Evolutionary conservation across 2,888 invertebrate genomes (phyloP), one percentile per base, ranked within the genome.

Genomic region (Drosophila atripex): DNA sequence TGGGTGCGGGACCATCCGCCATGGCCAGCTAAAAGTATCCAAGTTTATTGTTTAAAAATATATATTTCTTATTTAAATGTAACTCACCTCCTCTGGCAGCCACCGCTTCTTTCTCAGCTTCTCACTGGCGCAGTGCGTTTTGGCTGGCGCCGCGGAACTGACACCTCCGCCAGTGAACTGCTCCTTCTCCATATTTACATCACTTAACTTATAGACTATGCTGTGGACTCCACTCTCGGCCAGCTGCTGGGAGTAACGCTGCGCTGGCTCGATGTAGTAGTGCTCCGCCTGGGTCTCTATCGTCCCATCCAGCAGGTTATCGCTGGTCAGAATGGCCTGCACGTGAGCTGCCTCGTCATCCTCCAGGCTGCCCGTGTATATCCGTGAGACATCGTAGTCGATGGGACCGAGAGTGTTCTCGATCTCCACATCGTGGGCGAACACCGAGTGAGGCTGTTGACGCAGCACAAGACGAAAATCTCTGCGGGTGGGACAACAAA

Each of bases 241-340:
- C 80, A 93, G 92, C 73, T 93, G 92, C 78, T 93, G 92, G 86
- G 92, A 88, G 90, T 92, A 89, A 86, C 91, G 80, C 70, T 89
- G 85, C 71, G 91, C 88, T 73, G 91, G 85, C 91, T 98, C 97
- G 79, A 98, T 94, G 91, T 96, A 97, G 92, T 95, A 97, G 86
- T 97, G 96, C 87, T 96, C 96, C 54, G 94, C 93, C 61, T 93
- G 92, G 54, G 96, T 96, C 91, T 94, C 93, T 89, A 98, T 95
- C 58, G 96, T 96, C 56, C 98, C 98, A 90, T 98, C 98, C 91
- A 98, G 96, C 64, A 97, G 93, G 61, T 98, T 98, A 69, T 97
- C 96, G 64, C 94, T 93, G 69, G 97, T 97, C 83, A 98, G 94
- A 85, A 98, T 93, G 41, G 98, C 98, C 89, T 96, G 95, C 56